These are phyloP conservation scores for Branchellion lobata DNA, from an alignment of 2,888 invertebrate genomes.

Conservation along the genomic window DNA sequence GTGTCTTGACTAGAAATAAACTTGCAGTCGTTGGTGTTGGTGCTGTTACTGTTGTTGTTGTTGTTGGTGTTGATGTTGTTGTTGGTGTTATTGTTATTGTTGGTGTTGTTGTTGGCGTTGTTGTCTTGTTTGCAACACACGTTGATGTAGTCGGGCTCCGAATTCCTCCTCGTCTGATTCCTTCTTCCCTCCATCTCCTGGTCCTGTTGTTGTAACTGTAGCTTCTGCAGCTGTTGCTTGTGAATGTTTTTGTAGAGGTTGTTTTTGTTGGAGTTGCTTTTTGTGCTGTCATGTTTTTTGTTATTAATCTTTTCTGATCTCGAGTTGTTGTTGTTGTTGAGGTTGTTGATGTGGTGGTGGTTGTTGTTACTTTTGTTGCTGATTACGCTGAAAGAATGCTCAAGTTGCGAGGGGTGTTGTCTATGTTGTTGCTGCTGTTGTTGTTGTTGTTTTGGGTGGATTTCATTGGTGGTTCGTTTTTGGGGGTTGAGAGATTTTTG, in stretches of 20 bases:
- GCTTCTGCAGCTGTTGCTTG: not conserved
- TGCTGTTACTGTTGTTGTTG: not conserved
- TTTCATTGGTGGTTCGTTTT: too few relatives aligned
- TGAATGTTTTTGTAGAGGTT: not conserved
- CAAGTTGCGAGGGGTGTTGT: too few relatives aligned
- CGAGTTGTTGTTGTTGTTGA: not conserved
- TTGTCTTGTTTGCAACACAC: constrained; percentile 41
- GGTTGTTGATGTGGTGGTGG: not conserved
- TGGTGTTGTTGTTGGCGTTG: too few relatives aligned
- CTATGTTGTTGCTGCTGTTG: too few relatives aligned
- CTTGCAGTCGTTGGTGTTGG: not conserved
- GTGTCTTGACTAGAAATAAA: not conserved
- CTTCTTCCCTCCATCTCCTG: not conserved
- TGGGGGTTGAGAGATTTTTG: too few relatives aligned
- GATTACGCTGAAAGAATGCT: too few relatives aligned
- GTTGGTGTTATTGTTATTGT: not conserved
- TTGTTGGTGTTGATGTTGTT: not conserved
- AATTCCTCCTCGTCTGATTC: constrained; percentile 49
- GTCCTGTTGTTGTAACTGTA: not conserved
- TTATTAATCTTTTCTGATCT: not conserved
- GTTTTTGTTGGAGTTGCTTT: not conserved
- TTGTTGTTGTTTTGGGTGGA: too few relatives aligned
- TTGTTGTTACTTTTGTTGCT: too few relatives aligned
- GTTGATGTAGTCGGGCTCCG: constrained; percentile 60
- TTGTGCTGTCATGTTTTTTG: not conserved